A percentile compares a stretch with the other conserved stretches of the same genome.
Conservation (phyloP, 2,888 invertebrate species). For the Onthophagus sagittarius region DNA sequence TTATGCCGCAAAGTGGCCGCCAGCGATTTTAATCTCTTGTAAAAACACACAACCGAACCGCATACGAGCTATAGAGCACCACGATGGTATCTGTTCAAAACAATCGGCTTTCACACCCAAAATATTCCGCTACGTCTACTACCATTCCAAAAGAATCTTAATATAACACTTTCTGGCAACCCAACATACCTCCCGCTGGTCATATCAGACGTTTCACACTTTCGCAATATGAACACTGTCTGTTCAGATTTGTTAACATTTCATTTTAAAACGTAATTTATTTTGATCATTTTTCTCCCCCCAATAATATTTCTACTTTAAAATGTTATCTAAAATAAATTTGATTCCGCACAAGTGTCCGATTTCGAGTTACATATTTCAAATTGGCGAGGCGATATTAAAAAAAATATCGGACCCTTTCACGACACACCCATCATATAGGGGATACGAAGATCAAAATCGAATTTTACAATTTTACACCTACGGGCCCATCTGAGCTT, state of each 20-base stretch:
- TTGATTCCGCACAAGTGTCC: conserved; percentile 24
- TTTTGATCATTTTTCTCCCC: conserved; percentile 2
- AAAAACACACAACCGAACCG: conserved; percentile 42
- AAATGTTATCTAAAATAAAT: conserved; percentile 32
- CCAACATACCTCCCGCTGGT: neutral
- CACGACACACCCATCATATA: neutral
- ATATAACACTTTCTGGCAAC: neutral
- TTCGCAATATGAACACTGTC: neutral
- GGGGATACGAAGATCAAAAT: conserved; percentile 7
- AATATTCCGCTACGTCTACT: neutral
- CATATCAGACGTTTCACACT: neutral
- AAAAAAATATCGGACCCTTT: conserved; percentile 25
- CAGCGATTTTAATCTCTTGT: conserved; percentile 41
- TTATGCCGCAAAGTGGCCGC: conserved; percentile 40
- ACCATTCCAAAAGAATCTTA: neutral
- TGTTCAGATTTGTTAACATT: neutral
- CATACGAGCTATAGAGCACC: conserved; percentile 16
- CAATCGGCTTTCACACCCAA: neutral
- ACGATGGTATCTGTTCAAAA: neutral
- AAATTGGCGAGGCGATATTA: conserved; percentile 35
- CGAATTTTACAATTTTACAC: conserved; percentile 41
- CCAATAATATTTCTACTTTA: neutral
- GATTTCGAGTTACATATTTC: conserved; percentile 34
- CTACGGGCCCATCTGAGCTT: conserved; percentile 33
- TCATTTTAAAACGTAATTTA: neutral